phyloP scores from a whole-genome alignment of 2,797 vertebrate genomes.

The Mormyrus hasselquistii region DNA sequence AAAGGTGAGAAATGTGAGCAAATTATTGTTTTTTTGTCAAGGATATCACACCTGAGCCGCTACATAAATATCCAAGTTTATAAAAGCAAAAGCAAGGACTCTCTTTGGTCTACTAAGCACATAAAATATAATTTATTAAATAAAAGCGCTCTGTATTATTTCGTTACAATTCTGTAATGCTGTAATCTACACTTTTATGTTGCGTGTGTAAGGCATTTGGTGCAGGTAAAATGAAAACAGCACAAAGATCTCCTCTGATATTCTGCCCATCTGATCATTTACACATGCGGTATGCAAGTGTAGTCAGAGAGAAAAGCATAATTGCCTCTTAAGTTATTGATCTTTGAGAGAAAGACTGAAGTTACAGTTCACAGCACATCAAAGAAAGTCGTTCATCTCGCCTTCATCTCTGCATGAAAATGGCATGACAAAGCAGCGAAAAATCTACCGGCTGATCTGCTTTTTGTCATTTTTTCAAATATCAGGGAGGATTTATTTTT shows the following conservation, averaged over 20 bases:
- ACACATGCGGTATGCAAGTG: neutral
- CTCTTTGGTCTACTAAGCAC: neutral
- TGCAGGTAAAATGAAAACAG: neutral
- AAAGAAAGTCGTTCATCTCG: neutral
- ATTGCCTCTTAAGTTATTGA: constrained; percentile 21
- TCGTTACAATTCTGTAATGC: neutral
- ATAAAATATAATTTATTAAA: neutral
- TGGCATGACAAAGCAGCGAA: neutral
- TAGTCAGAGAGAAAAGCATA: constrained; percentile 6
- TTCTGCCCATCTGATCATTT: constrained; percentile 13
- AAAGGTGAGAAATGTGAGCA: neutral
- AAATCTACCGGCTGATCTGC: constrained; percentile 5
- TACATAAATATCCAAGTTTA: neutral
- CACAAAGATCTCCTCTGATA: constrained; percentile 7
- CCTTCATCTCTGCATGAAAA: constrained; percentile 13
- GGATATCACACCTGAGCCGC: neutral
- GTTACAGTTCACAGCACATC: constrained; percentile 7
- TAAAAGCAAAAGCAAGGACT: neutral
- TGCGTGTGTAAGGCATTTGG: neutral
- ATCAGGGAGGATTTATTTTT: constrained; percentile 10
- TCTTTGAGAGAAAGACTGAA: constrained; percentile 10
- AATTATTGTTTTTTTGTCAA: neutral
- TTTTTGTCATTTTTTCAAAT: neutral
- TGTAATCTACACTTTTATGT: neutral
- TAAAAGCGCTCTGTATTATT: neutral